Base-by-base conservation (phyloP, 2,113 vertebrate genomes). In the Pampusana beccarii region DNA sequence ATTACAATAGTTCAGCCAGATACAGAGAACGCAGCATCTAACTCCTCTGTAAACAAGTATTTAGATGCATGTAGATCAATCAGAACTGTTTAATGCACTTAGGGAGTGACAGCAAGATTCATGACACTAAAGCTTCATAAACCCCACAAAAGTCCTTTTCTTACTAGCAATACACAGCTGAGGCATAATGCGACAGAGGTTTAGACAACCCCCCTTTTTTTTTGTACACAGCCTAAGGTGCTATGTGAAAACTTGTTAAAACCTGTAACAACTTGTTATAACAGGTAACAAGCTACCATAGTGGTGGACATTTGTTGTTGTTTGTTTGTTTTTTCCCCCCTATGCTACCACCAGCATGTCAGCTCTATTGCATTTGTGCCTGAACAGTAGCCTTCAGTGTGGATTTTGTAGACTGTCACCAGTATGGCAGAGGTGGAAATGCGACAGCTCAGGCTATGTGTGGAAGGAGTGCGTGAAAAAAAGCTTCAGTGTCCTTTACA, bases 311-410 rank as follows among this genome's bases (percentile, higher is more conserved):
- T 50, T 44, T 26, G 1, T 11, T 44, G 17, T 5, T 64, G 5
- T 3, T 2, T 9, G 31, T 3, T 36, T 42, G 19, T 40, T 25
- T 1, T 13, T 4, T n/a, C n/a, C n/a, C n/a, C 6, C 11, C 13
- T 5, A 2, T 42, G 24, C 13, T 24, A 50, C 40, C 24, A 20
- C 7, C 44, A 51, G 14, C 4, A 1, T 4, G 1, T 6, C 8
- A 33, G 16, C 4, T 42, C 31, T 31, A 28, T 26, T 61, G 14
- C 25, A 14, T 60, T 85, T 75, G 7, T 75, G 38, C 66, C 57
- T 69, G 67, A 19, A 20, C 16, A 69, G 31, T 11, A 70, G 31
- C 20, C 42, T 57, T 61, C n/a, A 26, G 13, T 3, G 33, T 4
- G 29, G 8, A 34, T 65, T 90, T 72, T 51, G 28, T 24, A 91